Evolutionary conservation across 92 coral and sea anemone species (phyloP).

Genomic region (Heliopora coerulea): DNA sequence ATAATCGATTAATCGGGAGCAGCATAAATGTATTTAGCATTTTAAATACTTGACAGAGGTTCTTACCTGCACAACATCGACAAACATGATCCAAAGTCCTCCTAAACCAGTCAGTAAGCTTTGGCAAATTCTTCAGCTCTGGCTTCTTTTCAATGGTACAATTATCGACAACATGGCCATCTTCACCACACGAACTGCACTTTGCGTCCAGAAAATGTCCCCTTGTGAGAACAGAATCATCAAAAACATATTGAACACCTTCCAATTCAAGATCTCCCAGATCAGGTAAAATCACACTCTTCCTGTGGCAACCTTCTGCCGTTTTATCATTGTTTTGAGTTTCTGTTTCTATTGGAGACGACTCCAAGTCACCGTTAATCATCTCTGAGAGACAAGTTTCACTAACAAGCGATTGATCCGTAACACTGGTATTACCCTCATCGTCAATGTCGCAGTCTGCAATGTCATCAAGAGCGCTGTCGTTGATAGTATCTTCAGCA

Average conservation of each 20-base stretch:
- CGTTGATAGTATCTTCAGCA: conserved; percentile 64
- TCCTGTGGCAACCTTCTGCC: background rate
- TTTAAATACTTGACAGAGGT: no score
- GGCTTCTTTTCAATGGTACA: conserved; percentile 5
- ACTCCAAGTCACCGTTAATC: background rate
- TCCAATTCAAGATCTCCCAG: background rate
- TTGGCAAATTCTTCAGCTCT: conserved; percentile 4
- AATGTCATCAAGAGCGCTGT: conserved; percentile 7
- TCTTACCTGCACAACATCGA: conserved; percentile 31
- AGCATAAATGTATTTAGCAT: no score
- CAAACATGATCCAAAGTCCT: conserved; percentile 14
- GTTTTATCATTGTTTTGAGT: background rate
- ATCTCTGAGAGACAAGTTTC: conserved; percentile 12
- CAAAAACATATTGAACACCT: conserved; percentile 5
- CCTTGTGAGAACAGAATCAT: conserved; percentile 31
- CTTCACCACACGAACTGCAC: conserved; percentile 31
- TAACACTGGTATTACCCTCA: conserved; percentile 18
- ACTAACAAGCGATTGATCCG: conserved; percentile 38
- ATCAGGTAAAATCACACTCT: background rate
- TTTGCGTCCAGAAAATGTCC: conserved; percentile 7
- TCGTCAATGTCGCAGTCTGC: conserved; percentile 3
- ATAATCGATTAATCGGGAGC: no score
- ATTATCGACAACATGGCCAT: conserved; percentile 33
- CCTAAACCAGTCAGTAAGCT: conserved; percentile 25
- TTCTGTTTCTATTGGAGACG: background rate